Evolutionary conservation across 35 echinoderm and acorn worm species (phyloP), one percentile per base, ranked within the genome.

Genomic region (Ptychodera flava): DNA sequence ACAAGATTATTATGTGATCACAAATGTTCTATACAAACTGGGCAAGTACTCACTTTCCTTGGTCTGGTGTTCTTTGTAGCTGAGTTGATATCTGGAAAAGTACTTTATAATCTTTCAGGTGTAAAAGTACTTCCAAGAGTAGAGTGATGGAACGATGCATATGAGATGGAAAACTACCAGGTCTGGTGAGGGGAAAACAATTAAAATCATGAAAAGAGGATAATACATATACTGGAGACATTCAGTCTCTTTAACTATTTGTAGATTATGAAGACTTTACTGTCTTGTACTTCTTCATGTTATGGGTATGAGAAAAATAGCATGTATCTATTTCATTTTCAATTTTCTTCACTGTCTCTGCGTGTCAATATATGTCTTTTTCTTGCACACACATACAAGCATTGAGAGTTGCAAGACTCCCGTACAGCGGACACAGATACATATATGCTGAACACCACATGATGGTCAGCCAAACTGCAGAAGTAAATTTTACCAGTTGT

Each of bases 101-200:
- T 85, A 99, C 89, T 16, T 76, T 29, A 14, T 99, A 85, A 84
- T 99, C 96, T 16, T 92, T 87, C 30, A 99, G 37, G n/a, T 87
- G 31, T 28, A 87, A 77, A 31, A 99, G 83, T 14, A 99, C 88
- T 31, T 92, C 88, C 16, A 99, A 84, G 16, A 99, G 83, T n/a
- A 99, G 84, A 1, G 33, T 82, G 0, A 99, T 93, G 32, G 96
- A 94, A n/a, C 96, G 96, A 79, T 99, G 92, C 96, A 99, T 94
- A 77, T 99, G 96, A 93, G 93, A 99, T 33, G 92, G 86, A 79
- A 99, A 99, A 88, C 96, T 99, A 64, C 92, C 96, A 53, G 95
- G 94, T 38, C 96, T 99, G 80, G 29, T 38, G 82, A 31, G 29
- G 30, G 86, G 28, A 81, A 16, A 83, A 34, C 38, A 28, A 33